A percentile compares a stretch with the other conserved stretches of the same genome.
phyloP scores from a whole-genome alignment of 2,888 invertebrate species.

The Coenonympha arcania region DNA sequence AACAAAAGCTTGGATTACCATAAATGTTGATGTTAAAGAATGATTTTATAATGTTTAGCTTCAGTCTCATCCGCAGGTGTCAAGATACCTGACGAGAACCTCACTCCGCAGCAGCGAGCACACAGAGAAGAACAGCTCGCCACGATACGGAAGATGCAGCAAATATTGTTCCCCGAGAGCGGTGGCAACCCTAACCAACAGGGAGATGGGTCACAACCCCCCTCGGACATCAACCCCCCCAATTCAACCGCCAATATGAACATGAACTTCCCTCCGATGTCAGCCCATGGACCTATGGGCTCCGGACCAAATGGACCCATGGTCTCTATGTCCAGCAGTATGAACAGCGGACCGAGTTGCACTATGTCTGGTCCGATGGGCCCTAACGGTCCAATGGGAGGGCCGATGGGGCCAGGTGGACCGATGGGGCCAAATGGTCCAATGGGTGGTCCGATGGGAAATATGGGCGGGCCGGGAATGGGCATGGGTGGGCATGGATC shows the following conservation, averaged over 20 bases:
- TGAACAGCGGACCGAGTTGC: constrained; percentile 65
- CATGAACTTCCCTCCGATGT: constrained; percentile 62
- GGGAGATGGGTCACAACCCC: constrained; percentile 49
- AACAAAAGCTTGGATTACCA: not conserved
- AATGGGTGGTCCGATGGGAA: constrained; percentile 58
- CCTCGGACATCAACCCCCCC: constrained; percentile 59
- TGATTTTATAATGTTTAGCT: constrained; percentile 28
- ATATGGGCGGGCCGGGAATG: constrained; percentile 51
- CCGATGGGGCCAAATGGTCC: constrained; percentile 56
- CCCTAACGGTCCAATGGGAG: constrained; percentile 44
- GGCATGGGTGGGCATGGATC: constrained; percentile 55
- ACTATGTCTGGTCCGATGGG: constrained; percentile 67
- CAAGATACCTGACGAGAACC: constrained; percentile 95
- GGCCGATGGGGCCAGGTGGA: constrained; percentile 49
- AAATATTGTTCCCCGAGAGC: constrained; percentile 91
- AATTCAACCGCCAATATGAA: constrained; percentile 59
- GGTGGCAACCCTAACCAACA: constrained; percentile 52
- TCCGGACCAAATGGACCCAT: constrained; percentile 64
- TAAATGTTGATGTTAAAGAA: constrained; percentile 23
- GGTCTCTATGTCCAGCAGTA: constrained; percentile 64
- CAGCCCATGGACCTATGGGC: constrained; percentile 59
- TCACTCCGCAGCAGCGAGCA: constrained; percentile 95
- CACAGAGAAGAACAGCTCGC: constrained; percentile 95
- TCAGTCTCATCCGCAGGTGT: constrained; percentile 71
- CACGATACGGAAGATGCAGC: constrained; percentile 92